phyloP scores from a whole-genome alignment of 2,888 invertebrate genomes.

The Chloroclystis v-ata region DNA sequence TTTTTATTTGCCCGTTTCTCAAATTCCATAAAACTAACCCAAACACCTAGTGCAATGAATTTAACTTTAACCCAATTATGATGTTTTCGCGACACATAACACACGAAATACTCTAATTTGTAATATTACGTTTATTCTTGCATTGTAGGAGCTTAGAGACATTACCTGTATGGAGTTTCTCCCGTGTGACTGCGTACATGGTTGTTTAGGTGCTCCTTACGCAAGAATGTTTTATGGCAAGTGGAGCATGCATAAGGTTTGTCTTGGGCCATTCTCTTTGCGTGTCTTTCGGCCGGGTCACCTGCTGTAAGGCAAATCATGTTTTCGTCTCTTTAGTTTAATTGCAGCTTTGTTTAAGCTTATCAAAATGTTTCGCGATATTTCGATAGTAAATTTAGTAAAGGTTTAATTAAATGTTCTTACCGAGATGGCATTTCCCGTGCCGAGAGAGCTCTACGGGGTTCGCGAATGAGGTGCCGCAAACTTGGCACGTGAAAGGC shows the following conservation, averaged over 20 bases:
- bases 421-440: slow-evolving; percentile 90
- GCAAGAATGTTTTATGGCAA: slow-evolving; percentile 91
- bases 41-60: slow-evolving; percentile 2
- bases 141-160: not conserved
- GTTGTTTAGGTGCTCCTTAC: slow-evolving; percentile 92
- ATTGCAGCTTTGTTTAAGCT: not conserved
- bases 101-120: too few relatives aligned
- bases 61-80: not conserved
- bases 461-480: slow-evolving; percentile 89
- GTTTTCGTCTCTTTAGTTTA: not conserved
- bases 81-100: not conserved
- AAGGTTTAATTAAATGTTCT: slow-evolving; percentile 37
- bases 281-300: slow-evolving; percentile 82
- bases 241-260: slow-evolving; percentile 91
- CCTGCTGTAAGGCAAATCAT: slow-evolving; percentile 45
- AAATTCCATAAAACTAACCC: not conserved
- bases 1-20: too few relatives aligned
- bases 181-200: slow-evolving; percentile 90
- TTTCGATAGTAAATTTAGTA: not conserved
- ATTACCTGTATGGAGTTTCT: slow-evolving; percentile 86
- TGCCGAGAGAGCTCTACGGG: slow-evolving; percentile 88
- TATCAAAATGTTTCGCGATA: not conserved
- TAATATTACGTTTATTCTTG: not conserved
- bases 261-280: slow-evolving; percentile 89
- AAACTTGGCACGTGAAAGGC: slow-evolving; percentile 88